phyloP scores from a whole-genome alignment of 2,888 invertebrate genomes.

The Hirtodrosophila duncani region DNA sequence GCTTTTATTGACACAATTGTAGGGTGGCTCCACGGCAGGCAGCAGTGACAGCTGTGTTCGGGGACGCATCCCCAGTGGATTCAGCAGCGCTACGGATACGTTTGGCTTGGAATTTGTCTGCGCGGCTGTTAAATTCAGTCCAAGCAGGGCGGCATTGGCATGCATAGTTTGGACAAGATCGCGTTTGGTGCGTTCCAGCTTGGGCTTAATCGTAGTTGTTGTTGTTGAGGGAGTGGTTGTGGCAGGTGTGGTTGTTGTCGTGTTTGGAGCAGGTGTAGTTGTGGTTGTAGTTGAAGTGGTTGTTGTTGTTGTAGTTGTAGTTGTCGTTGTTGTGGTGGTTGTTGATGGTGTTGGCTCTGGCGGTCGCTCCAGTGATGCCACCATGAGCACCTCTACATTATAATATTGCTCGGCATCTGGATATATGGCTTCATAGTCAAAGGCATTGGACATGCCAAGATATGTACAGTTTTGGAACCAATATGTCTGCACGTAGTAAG shows the following conservation, averaged over 20 bases:
- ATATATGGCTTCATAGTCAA: slow-evolving; percentile 83
- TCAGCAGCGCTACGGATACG: slow-evolving; percentile 46
- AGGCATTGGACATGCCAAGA: slow-evolving; percentile 82
- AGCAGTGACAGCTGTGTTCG: slow-evolving; percentile 9
- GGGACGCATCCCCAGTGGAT: slow-evolving; percentile 49
- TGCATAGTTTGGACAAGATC: slow-evolving; percentile 60
- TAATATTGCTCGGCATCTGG: slow-evolving; percentile 81
- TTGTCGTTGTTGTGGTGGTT: slow-evolving; percentile 77
- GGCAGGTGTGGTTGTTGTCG: slow-evolving; percentile 70
- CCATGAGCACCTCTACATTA: slow-evolving; percentile 84
- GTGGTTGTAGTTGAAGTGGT: slow-evolving; percentile 76
- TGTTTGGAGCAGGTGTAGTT: slow-evolving; percentile 74
- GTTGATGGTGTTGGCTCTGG: slow-evolving; percentile 76
- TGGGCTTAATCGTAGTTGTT: slow-evolving; percentile 39
- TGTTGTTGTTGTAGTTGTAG: slow-evolving; percentile 79
- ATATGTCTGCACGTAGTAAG: slow-evolving; percentile 82
- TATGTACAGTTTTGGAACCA: slow-evolving; percentile 90
- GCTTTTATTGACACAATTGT: slow-evolving; percentile 81
- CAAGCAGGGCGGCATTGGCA: slow-evolving; percentile 67
- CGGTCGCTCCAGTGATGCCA: slow-evolving; percentile 84
- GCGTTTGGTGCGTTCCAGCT: slow-evolving; percentile 42
- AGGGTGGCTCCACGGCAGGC: slow-evolving; percentile 37
- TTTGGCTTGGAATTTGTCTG: slow-evolving; percentile 16
- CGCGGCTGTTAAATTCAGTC: slow-evolving; percentile 61
- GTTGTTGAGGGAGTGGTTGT: slow-evolving; percentile 64